A percentile compares a stretch with the other conserved stretches of the same genome.
phyloP scores from a whole-genome alignment of 2,797 vertebrate species.

The Premnoplex brunnescens region DNA sequence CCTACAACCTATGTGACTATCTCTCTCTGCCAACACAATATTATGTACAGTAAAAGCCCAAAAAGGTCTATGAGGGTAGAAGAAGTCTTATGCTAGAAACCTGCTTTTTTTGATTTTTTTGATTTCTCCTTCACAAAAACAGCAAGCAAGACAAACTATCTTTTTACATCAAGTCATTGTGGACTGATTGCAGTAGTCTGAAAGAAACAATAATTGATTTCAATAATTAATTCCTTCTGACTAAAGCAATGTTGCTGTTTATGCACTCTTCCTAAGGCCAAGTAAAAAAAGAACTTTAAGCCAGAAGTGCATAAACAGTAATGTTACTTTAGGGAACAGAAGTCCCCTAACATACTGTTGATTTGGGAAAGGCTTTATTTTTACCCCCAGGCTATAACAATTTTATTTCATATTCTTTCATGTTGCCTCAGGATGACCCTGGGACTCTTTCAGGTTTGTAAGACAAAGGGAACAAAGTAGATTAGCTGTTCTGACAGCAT shows the following conservation, averaged over 20 bases:
- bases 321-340: conserved; percentile 74
- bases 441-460: conserved; percentile 54
- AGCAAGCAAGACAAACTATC: conserved; percentile 51
- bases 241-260: conserved; percentile 59
- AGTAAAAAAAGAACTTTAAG: conserved; percentile 71
- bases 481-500: conserved; percentile 9
- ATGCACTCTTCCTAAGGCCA: conserved; percentile 54
- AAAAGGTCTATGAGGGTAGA: not conserved
- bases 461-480: conserved; percentile 17
- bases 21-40: not conserved
- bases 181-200: conserved; percentile 56
- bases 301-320: conserved; percentile 70
- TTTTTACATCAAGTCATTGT: conserved; percentile 55
- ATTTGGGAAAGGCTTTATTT: conserved; percentile 73
- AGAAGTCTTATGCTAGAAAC: not conserved
- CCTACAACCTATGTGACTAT: not conserved
- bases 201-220: conserved; percentile 75
- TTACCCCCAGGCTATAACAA: conserved; percentile 69
- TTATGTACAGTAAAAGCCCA: not conserved
- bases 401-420: conserved; percentile 63
- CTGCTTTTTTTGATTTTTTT: conserved; percentile 50
- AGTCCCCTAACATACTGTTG: conserved; percentile 78
- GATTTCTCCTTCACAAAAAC: conserved; percentile 49
- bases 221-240: conserved; percentile 80
- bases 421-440: conserved; percentile 56